phyloP scores from a whole-genome alignment of 2,888 invertebrate species.

The Perizoma affinitatum region DNA sequence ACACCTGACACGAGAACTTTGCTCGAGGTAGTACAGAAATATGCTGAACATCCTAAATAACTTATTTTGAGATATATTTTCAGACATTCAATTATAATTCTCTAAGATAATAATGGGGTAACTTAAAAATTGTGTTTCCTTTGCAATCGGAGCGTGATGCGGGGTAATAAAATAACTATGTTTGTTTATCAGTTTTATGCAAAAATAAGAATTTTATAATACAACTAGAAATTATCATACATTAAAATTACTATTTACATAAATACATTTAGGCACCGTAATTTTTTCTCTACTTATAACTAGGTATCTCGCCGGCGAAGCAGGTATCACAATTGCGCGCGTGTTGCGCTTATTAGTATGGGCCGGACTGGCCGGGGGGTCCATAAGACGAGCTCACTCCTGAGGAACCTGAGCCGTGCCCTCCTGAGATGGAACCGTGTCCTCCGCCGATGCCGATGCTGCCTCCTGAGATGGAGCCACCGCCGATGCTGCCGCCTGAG shows the following conservation, averaged over 20 bases:
- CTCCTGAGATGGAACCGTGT: slow-evolving; percentile 54
- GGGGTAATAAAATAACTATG: slow-evolving; percentile 37
- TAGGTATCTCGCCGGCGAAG: slow-evolving; percentile 79
- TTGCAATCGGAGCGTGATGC: slow-evolving; percentile 20
- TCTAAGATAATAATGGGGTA: no score
- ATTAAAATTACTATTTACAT: slow-evolving; percentile 85
- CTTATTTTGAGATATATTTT: slow-evolving; percentile 1
- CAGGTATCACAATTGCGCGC: slow-evolving; percentile 79
- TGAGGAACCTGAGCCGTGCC: slow-evolving; percentile 54
- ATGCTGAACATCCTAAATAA: slow-evolving; percentile 43
- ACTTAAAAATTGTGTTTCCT: not conserved
- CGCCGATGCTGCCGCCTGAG: slow-evolving; percentile 45
- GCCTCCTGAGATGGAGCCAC: slow-evolving; percentile 47
- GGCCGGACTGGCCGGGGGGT: slow-evolving; percentile 87
- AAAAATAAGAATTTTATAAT: slow-evolving; percentile 79
- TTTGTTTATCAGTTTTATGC: slow-evolving; percentile 76
- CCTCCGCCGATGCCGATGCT: slow-evolving; percentile 44
- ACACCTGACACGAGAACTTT: slow-evolving; percentile 55
- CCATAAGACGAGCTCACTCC: slow-evolving; percentile 86
- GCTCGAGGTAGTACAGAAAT: slow-evolving; percentile 53
- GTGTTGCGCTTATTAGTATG: slow-evolving; percentile 80
- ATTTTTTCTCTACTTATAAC: slow-evolving; percentile 83
- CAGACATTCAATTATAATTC: slow-evolving; percentile 3
- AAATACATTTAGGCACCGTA: slow-evolving; percentile 85
- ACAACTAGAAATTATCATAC: slow-evolving; percentile 78